Evolutionary conservation across 2,113 vertebrate species (phyloP).

Genomic region (Bagarius yarrelli): DNA sequence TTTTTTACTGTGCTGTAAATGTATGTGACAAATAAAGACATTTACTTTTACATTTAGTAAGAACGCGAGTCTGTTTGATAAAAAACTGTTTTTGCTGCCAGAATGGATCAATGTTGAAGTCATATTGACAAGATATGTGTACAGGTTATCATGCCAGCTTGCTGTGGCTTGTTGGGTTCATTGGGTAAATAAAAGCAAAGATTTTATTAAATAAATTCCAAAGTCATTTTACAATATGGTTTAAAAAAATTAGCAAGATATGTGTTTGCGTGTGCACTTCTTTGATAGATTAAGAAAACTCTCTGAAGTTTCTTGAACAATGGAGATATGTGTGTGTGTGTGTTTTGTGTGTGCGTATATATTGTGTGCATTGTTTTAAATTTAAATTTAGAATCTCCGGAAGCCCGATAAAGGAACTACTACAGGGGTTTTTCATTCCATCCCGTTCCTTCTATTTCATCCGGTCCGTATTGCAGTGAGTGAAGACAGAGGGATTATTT

Average conservation of each 20-base stretch:
- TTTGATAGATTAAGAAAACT: neutral
- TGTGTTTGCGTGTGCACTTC: neutral
- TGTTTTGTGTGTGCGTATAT: conserved; percentile 37
- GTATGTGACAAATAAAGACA: no score
- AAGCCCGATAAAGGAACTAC: conserved; percentile 56
- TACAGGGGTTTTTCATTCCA: conserved; percentile 63
- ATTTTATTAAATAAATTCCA: conserved; percentile 25
- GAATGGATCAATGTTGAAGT: conserved; percentile 28
- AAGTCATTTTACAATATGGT: no score
- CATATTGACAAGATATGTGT: conserved; percentile 32
- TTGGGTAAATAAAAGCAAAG: conserved; percentile 13
- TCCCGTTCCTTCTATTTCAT: conserved; percentile 10
- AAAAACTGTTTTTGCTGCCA: conserved; percentile 28
- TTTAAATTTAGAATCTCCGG: conserved; percentile 65
- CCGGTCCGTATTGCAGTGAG: conserved; percentile 35
- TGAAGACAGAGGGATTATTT: conserved; percentile 6
- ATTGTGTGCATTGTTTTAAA: conserved; percentile 44
- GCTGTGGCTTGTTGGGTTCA: conserved; percentile 26
- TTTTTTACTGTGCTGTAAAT: no score
- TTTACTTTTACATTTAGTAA: no score
- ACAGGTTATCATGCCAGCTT: conserved; percentile 40
- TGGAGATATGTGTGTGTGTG: conserved; percentile 22
- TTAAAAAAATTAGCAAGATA: neutral
- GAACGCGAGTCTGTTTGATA: neutral
- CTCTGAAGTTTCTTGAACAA: conserved; percentile 41